Percentiles rank a stretch among this genome's conserved stretches.
Evolutionary conservation across 2,888 invertebrate species (phyloP).

Genomic region (Dolichopus griseipennis): DNA sequence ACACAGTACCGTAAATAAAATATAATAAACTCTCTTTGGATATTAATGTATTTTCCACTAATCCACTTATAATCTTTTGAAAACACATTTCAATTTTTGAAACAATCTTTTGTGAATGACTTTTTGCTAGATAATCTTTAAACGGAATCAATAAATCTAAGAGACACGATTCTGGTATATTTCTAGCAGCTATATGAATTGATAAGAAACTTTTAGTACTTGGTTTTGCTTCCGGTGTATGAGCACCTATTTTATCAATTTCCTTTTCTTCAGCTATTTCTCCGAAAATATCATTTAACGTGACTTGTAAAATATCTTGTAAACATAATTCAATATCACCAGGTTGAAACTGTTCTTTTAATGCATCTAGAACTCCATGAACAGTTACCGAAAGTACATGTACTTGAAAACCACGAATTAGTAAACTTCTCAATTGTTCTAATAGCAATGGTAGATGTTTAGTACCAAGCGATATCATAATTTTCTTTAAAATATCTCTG

Average conservation of each 20-base stretch:
- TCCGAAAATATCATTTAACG: constrained; percentile 83
- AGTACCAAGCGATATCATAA: constrained; percentile 77
- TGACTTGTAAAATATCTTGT: constrained; percentile 69
- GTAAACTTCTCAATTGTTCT: constrained; percentile 66
- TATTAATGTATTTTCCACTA: constrained; percentile 73
- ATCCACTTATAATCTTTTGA: constrained; percentile 66
- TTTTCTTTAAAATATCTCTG: constrained; percentile 85
- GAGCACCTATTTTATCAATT: constrained; percentile 69
- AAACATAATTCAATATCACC: constrained; percentile 74
- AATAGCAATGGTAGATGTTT: constrained; percentile 67
- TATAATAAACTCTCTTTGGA: constrained; percentile 62
- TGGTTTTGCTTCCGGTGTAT: constrained; percentile 72
- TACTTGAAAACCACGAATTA: constrained; percentile 85
- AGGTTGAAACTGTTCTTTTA: constrained; percentile 61
- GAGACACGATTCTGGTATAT: constrained; percentile 66
- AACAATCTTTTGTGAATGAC: constrained; percentile 71
- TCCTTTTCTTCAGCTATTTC: constrained; percentile 85
- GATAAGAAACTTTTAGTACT: constrained; percentile 80
- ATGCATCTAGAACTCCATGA: constrained; percentile 67
- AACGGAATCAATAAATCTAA: constrained; percentile 71
- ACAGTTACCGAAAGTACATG: constrained; percentile 87
- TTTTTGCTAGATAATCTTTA: constrained; percentile 65
- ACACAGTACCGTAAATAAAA: constrained; percentile 72
- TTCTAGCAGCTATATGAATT: constrained; percentile 69
- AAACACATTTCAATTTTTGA: constrained; percentile 73